Base-by-base conservation (phyloP, 2,888 invertebrate genomes). In the Euplagia quadripunctaria region DNA sequence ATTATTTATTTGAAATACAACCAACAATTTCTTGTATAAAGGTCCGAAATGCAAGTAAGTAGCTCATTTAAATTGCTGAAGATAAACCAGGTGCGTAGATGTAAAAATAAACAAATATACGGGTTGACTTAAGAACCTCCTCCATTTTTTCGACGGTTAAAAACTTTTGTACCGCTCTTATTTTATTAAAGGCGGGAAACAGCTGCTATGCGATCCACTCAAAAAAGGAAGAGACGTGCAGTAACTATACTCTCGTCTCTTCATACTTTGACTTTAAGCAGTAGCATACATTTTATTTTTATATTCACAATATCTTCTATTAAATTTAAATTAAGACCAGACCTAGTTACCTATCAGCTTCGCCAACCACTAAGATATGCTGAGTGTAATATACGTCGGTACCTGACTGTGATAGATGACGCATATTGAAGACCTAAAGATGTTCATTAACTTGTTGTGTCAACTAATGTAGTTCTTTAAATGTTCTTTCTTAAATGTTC, bases 401-500 rank as follows among this genome's bases (percentile, higher is more conserved):
- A 20, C 55, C 3, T 1, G 8, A n/a, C n/a, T n/a, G n/a, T n/a
- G n/a, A n/a, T n/a, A n/a, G n/a, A n/a, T n/a, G n/a, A n/a, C n/a
- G n/a, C n/a, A n/a, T n/a, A n/a, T n/a, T n/a, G n/a, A n/a, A n/a
- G n/a, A n/a, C n/a, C 14, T 0, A 6, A 41, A 3, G 61, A 61
- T 16, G 8, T 41, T 41, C 16, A 17, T 31, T 73, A 74, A 31
- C 74, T 65, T 79, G 63, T 74, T 0, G 11, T 11, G 4, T n/a
- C n/a, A 55, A 52, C n/a, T n/a, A n/a, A n/a, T n/a, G n/a, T n/a
- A n/a, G n/a, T n/a, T n/a, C n/a, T n/a, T n/a, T n/a, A n/a, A n/a
- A 55, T n/a, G n/a, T n/a, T 55, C 2, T 9, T n/a, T n/a, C n/a
- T n/a, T n/a, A n/a, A n/a, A n/a, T n/a, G n/a, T n/a, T n/a, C n/a